phyloP scores from a whole-genome alignment of 2,888 invertebrate species.

The Melipona bicolor region DNA sequence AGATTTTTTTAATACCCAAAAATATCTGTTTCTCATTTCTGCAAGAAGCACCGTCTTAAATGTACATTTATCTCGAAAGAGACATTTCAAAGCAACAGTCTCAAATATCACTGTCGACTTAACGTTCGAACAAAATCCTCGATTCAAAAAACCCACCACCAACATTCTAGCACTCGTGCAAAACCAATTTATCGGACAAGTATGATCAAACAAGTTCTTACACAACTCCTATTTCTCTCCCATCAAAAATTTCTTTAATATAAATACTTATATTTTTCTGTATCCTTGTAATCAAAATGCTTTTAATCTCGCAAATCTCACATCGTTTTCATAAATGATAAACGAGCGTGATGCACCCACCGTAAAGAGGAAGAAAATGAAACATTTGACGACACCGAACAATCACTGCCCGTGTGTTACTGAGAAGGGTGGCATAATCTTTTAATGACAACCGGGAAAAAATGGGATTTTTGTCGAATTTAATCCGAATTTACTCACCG shows the following conservation, averaged over 20 bases:
- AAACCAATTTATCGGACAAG: neutral
- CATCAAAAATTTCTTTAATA: neutral
- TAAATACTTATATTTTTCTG: too few species aligned
- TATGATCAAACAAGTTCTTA: neutral
- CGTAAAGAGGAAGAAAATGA: neutral
- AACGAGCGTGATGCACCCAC: neutral
- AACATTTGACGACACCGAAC: neutral
- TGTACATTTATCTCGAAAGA: neutral
- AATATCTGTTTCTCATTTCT: neutral
- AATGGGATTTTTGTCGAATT: neutral
- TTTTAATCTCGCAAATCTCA: neutral
- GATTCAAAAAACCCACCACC: neutral
- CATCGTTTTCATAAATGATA: neutral
- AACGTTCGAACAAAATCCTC: neutral
- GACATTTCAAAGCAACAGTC: neutral
- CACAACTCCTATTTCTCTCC: neutral
- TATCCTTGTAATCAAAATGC: neutral
- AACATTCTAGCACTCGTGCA: too few species aligned
- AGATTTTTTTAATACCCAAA: neutral
- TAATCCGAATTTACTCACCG: conserved; percentile 66
- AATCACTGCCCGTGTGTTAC: neutral
- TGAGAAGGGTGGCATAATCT: neutral
- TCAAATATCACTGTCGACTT: neutral
- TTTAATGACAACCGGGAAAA: neutral
- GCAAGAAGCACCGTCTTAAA: too few species aligned